These are phyloP conservation scores for Diachrysia chrysitis DNA, from an alignment of 2,888 invertebrate species.

Conservation along the genomic window DNA sequence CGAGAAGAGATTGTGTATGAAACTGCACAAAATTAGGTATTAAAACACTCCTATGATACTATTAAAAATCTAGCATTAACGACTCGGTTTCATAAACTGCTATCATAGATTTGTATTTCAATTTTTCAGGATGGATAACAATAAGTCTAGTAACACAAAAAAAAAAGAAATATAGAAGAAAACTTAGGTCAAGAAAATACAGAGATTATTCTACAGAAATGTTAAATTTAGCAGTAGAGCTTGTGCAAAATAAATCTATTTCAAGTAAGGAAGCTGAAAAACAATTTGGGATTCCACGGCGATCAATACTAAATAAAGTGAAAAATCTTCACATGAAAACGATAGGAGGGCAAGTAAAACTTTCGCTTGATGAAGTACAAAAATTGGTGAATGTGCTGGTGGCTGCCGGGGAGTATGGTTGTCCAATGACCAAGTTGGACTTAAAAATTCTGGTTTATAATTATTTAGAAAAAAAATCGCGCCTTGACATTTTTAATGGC, in stretches of 20 bases:
- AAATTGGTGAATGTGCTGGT: constrained; percentile 3
- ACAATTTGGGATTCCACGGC: constrained; percentile 31
- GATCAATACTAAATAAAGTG: constrained; percentile 20
- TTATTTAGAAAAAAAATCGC: constrained; percentile 48
- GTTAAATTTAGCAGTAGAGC: constrained; percentile 8
- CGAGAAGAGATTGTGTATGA: too few relatives aligned
- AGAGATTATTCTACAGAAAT: constrained; percentile 18
- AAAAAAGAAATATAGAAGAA: background rate
- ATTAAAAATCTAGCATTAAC: too few relatives aligned
- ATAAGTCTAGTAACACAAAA: too few relatives aligned
- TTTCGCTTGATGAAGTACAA: background rate
- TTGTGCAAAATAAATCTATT: constrained; percentile 8
- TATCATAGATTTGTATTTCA: too few relatives aligned
- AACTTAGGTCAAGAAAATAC: constrained; percentile 9
- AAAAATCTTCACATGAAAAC: constrained; percentile 1
- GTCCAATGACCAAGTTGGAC: constrained; percentile 50
- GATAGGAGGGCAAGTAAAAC: background rate
- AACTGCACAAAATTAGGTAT: too few relatives aligned
- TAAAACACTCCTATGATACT: too few relatives aligned
- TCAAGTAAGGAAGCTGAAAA: constrained; percentile 22
- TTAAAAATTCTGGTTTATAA: constrained; percentile 44
- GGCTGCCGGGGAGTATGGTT: constrained; percentile 9
- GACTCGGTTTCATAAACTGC: too few relatives aligned
- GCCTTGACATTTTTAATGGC: constrained; percentile 31
- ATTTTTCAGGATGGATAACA: too few relatives aligned